Percentiles rank a stretch among this genome's conserved stretches.
These are phyloP conservation scores for Pongo pygmaeus DNA, from an alignment of 2,113 vertebrate species.

Conservation along the genomic window DNA sequence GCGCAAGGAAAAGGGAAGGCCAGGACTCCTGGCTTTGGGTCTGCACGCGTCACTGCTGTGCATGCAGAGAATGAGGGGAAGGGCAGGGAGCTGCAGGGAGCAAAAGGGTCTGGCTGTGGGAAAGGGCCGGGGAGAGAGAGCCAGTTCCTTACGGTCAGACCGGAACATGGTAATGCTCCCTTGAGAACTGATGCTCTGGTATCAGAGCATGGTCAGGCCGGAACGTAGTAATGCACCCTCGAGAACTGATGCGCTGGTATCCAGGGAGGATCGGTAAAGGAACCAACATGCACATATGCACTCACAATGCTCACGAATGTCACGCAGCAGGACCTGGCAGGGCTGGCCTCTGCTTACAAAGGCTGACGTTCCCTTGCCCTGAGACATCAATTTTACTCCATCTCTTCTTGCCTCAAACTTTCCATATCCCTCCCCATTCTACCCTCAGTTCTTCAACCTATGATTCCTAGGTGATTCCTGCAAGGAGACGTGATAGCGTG, in stretches of 20 bases:
- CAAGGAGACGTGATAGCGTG: neutral
- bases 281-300: neutral
- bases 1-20: neutral
- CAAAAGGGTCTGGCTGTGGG: neutral
- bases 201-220: too few relatives aligned
- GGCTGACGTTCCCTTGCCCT: too few relatives aligned
- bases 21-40: neutral
- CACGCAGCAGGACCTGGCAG: neutral
- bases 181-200: neutral
- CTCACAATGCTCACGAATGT: neutral
- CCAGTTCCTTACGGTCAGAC: neutral
- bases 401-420: neutral
- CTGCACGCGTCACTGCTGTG: too few relatives aligned
- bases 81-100: neutral
- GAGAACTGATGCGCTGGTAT: neutral
- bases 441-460: neutral
- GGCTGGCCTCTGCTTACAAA: neutral
- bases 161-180: neutral
- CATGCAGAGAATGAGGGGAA: neutral
- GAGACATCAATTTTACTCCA: too few relatives aligned
- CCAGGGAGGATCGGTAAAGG: neutral
- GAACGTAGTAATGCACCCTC: neutral
- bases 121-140: too few relatives aligned
- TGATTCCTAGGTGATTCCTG: neutral
- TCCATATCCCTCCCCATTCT: neutral